Evolutionary conservation across 1,140 invertebrate genomes (phyloP), one percentile per base, ranked within the genome.

Genomic region (Chelonus insularis): DNA sequence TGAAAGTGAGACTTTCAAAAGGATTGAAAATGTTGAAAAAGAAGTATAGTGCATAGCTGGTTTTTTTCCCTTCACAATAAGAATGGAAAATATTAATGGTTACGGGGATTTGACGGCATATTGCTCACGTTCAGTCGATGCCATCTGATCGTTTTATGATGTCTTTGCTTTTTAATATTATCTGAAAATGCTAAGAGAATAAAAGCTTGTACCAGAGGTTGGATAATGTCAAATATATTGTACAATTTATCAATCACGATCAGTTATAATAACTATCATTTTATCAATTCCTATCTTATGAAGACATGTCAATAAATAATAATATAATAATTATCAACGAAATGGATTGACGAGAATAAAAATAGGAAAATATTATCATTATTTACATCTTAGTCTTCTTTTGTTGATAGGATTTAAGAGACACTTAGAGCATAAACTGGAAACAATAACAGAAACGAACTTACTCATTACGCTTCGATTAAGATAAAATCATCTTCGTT

Each of bases 61-160:
- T 16, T 43, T 18, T 43, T 18, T 43, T 1, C 14, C 5, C 16
- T 43, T 43, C 12, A 8, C 3, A 18, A 12, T 43, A 56, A 59
- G 61, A 67, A 73, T 57, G 66, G 70, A 67, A 68, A 70, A 78
- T 80, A 82, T 82, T 82, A 78, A 82, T 80, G 79, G 76, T 81
- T 80, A 80, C 78, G 75, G 73, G 75, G 63, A 77, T 80, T 80
- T 80, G 77, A 80, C 79, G 73, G 78, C 78, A 80, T 82, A 80
- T 82, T 80, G 77, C 77, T 75, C 69, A 66, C 68, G 67, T 75
- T 72, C 64, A 62, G 36, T 70, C 68, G 74, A 73, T 67, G 60
- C 62, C 61, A 37, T 56, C 57, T 75, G 74, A 80, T 80, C 77
- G 76, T 67, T 79, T 75, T 77, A 76, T 77, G 73, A 81, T 80